Percentiles rank a stretch among this genome's conserved stretches.
Evolutionary conservation across 1,140 invertebrate species (phyloP).

Genomic region (Armadillidium nasatum): DNA sequence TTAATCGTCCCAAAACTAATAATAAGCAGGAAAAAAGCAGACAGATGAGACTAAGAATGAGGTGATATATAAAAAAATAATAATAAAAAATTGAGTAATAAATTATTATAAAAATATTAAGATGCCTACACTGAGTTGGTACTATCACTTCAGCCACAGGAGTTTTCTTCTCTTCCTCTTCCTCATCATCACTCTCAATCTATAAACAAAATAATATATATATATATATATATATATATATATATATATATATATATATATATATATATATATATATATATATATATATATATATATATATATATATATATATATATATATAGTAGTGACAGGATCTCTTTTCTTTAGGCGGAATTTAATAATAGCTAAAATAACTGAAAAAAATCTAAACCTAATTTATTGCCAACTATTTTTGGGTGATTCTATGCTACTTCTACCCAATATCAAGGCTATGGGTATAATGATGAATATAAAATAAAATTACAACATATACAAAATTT

Average conservation of each 20-base stretch:
- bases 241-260: constrained; percentile 1
- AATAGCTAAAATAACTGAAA: no score
- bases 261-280: neutral
- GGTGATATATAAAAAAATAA: neutral
- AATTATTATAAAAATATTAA: neutral
- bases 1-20: no score
- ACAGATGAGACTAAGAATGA: neutral
- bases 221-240: neutral
- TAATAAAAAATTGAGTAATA: neutral
- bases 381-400: no score
- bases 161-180: neutral
- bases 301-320: neutral
- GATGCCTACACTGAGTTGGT: neutral
- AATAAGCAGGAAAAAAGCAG: neutral
- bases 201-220: neutral
- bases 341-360: no score
- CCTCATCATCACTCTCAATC: neutral
- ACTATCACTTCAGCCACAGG: neutral
- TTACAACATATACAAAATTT: no score
- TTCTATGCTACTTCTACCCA: no score
- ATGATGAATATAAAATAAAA: no score
- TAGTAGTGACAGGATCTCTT: no score
- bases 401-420: no score
- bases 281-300: constrained; percentile 5
- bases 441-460: no score